A percentile compares a stretch with the other conserved stretches of the same genome.
Conservation (phyloP, 2,888 invertebrate species). For the Sympetrum striolatum region DNA sequence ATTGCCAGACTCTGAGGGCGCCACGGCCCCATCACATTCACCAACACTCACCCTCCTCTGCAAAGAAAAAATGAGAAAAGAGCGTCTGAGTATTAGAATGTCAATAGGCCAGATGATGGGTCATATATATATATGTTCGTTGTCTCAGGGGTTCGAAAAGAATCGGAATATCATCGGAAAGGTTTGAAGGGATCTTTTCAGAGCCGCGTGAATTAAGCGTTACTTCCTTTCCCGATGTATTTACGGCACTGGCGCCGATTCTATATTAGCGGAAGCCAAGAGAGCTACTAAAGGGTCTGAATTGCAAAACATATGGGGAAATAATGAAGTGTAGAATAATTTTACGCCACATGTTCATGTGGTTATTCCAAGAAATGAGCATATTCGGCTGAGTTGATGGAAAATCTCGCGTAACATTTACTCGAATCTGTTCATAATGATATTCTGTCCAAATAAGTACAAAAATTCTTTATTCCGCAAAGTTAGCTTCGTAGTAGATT, state of each 20-base stretch:
- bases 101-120: neutral
- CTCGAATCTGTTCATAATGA: no score
- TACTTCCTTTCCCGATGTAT: neutral
- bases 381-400: no score
- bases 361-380: no score
- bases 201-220: neutral
- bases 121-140: neutral
- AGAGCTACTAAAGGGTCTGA: neutral
- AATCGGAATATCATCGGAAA: neutral
- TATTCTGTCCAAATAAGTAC: no score
- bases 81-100: neutral
- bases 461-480: no score
- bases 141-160: neutral
- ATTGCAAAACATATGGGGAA: neutral
- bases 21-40: neutral
- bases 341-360: no score
- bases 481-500: no score
- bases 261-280: neutral
- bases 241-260: neutral
- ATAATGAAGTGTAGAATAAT: no score
- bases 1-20: neutral
- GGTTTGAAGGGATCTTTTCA: neutral
- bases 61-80: neutral
- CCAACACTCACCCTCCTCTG: neutral
- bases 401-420: no score